phyloP scores from a whole-genome alignment of 1,140 invertebrate species.

The Trinorchestia longiramus region DNA sequence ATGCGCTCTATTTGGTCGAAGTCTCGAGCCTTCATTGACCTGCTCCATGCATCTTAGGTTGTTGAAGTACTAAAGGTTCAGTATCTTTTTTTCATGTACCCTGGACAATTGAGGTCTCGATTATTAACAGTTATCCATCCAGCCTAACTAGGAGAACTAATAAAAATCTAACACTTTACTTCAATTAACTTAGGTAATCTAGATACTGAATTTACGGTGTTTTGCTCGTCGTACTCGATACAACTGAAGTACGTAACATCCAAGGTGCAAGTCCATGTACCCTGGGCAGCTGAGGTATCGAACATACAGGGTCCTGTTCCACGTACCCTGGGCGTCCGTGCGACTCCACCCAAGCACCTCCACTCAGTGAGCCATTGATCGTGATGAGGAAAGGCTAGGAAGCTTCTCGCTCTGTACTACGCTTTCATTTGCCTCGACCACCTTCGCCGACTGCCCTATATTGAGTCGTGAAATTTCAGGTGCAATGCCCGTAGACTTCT shows the following conservation, averaged over 20 bases:
- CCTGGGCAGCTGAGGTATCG: not conserved
- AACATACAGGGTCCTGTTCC: slow-evolving; percentile 8
- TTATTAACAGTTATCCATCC: too few species aligned
- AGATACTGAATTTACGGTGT: not conserved
- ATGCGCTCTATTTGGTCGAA: not conserved
- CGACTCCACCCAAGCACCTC: slow-evolving; percentile 48
- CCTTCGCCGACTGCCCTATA: not conserved
- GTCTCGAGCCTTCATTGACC: not conserved
- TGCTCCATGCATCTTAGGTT: not conserved
- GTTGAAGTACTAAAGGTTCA: not conserved
- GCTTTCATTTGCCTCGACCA: slow-evolving; percentile 11
- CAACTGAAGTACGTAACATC: not conserved
- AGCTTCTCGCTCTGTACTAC: slow-evolving; percentile 10
- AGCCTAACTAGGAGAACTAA: not conserved
- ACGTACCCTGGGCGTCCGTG: slow-evolving; percentile 27
- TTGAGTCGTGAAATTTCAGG: slow-evolving; percentile 21
- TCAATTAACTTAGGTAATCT: not conserved
- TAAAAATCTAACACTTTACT: not conserved
- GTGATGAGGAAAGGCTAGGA: slow-evolving; percentile 19
- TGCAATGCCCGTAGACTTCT: slow-evolving; percentile 18
- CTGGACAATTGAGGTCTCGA: not conserved
- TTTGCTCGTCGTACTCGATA: not conserved
- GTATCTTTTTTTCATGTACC: not conserved
- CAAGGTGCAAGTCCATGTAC: not conserved
- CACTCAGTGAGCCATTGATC: slow-evolving; percentile 46